Conservation (phyloP, 2,888 invertebrate genomes). For the Horisme vitalbata region DNA sequence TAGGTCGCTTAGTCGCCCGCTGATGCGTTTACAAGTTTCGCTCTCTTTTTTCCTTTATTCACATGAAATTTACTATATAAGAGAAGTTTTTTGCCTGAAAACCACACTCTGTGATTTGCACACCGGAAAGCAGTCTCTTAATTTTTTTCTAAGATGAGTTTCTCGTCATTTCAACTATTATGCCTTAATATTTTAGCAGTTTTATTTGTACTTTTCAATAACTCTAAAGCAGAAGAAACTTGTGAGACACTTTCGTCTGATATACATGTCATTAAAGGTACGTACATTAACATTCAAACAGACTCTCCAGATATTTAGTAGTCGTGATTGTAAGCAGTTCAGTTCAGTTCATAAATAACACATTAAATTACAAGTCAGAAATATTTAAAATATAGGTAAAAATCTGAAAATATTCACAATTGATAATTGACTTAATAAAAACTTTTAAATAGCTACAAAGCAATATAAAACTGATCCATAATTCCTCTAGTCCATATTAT, state of each 20-base stretch:
- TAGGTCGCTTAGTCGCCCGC: constrained; percentile 36
- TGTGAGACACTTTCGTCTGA: constrained; percentile 94
- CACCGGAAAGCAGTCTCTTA: too few relatives aligned
- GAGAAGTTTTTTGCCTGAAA: constrained; percentile 5
- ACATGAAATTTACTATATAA: constrained; percentile 19
- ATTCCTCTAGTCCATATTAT: too few relatives aligned
- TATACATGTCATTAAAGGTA: constrained; percentile 94
- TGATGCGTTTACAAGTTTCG: constrained; percentile 34
- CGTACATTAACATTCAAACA: neutral
- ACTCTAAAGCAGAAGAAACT: constrained; percentile 83
- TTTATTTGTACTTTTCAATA: constrained; percentile 35
- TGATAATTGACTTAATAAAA: too few relatives aligned
- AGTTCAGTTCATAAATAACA: too few relatives aligned
- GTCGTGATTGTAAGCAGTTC: too few relatives aligned
- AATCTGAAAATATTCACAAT: too few relatives aligned
- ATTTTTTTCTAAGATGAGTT: constrained; percentile 27
- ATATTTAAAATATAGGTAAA: too few relatives aligned
- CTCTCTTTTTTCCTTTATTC: too few relatives aligned
- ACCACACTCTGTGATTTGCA: constrained; percentile 13
- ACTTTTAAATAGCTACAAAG: too few relatives aligned
- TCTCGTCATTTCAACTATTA: constrained; percentile 30
- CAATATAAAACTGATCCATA: too few relatives aligned
- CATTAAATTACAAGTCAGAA: too few relatives aligned
- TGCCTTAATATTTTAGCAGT: constrained; percentile 34
- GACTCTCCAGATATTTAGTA: too few relatives aligned